Evolutionary conservation across 2,888 invertebrate genomes (phyloP), one percentile per base, ranked within the genome.

Genomic region (Hirtodrosophila confusa): DNA sequence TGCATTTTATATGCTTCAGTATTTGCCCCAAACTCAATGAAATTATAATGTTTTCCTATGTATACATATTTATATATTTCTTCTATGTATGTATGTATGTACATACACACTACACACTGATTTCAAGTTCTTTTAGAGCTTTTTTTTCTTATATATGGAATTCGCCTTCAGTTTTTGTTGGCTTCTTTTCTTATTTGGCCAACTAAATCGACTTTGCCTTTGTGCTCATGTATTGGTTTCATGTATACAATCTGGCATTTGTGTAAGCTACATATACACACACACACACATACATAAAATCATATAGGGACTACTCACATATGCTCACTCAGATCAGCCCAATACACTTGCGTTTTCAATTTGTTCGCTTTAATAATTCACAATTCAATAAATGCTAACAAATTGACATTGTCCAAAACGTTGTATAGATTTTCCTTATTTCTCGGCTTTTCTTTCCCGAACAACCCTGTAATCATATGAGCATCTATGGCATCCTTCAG

Each of bases 381-480:
- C 88, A 86, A 85, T 88, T 88, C 88, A 88, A 89, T 88, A 88
- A 88, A 88, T 86, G 87, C 87, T 86, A 88, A 87, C 86, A 86
- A 86, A 83, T 86, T 80, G 88, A 82, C 88, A 86, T 88, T 86
- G 86, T 87, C 87, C 88, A 77, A 86, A 80, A 67, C 60, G 64
- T 70, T 74, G 65, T 78, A 78, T 77, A 71, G 78, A 74, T 78
- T 77, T 77, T 74, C 54, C 60, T 54, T 63, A 33, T 63, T 44
- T 45, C 35, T 40, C 36, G 12, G 23, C 41, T 61, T 61, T 75
- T 61, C 48, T 36, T 54, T 58, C 17, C 29, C 47, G 37, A 75
- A 63, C 73, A 77, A 70, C 78, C 75, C 77, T 71, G 69, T 75
- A 75, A 77, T 68, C 75, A 77, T 78, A 60, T 78, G 78, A 66